Evolutionary conservation across 1,140 invertebrate genomes (phyloP), one percentile per base, ranked within the genome.

Genomic region (Drosophila trapezifrons): DNA sequence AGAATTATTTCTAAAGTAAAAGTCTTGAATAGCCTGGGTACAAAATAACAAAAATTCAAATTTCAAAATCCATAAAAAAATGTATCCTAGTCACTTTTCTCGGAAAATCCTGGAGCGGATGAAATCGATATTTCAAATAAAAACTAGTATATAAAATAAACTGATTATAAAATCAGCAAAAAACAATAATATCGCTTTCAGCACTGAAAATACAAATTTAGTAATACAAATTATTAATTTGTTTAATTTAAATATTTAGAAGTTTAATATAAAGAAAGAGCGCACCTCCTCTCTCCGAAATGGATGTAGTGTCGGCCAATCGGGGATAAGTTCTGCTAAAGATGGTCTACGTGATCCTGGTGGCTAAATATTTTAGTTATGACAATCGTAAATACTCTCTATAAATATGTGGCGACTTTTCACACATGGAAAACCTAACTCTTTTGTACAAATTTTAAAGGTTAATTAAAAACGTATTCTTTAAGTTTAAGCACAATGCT

Each of bases 251-350:
- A 20, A 20, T 47, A 42, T 40, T 67, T 63, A 12, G 9, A 45
- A 52, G 18, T 46, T 37, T 37, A 29, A 43, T 17, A 29, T 55
- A 58, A 51, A 47, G n/a, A 70, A 45, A 27, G 17, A 74, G 66
- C 90, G 66, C 80, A 92, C 91, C 91, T 92, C 91, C 60, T 91
- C 89, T 46, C 91, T 91, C 65, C 91, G 94, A 94, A 97, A 96
- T 93, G 95, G 96, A 94, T 98, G 96, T 86, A 98, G 95, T 87
- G 95, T 95, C 87, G 98, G 98, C 98, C 98, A 99, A 94, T 98
- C 98, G 86, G 97, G 97, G 93, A 99, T 98, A 94, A 98, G 93
- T 93, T 98, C 97, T 86, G 97, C 97, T 93, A 98, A 94, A 78
- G 97, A 98, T 90, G 95, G 96, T 94, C 97, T 95, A 94, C 97